Conservation (phyloP, 1,140 invertebrate genomes). For the Cepaea nemoralis region DNA sequence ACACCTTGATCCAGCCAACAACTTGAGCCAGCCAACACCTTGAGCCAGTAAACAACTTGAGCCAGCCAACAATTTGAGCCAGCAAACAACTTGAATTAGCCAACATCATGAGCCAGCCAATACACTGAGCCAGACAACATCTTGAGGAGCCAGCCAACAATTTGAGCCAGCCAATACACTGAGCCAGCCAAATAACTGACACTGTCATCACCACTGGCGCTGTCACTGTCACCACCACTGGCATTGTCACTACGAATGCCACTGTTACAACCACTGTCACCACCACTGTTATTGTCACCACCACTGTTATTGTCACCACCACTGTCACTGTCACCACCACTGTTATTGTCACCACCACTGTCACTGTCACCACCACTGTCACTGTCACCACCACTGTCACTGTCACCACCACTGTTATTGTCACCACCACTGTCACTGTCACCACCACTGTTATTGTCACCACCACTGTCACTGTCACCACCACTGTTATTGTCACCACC, state of each 20-base stretch:
- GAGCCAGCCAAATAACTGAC: too few species aligned
- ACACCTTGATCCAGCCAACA: too few species aligned
- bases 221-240: not conserved
- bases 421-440: conserved; percentile 39
- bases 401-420: conserved; percentile 31
- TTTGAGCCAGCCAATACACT: too few species aligned
- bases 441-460: conserved; percentile 35
- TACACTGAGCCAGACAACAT: too few species aligned
- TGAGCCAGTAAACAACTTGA: too few species aligned
- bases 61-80: too few species aligned
- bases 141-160: too few species aligned
- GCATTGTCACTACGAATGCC: too few species aligned
- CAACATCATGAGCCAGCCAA: too few species aligned
- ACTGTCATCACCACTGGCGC: too few species aligned
- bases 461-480: conserved; percentile 33
- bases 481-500: conserved; percentile 35
- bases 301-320: conserved; percentile 3
- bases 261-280: conserved; percentile 4
- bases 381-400: conserved; percentile 17
- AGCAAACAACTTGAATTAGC: too few species aligned
- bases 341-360: conserved; percentile 28
- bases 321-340: conserved; percentile 3
- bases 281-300: conserved; percentile 3
- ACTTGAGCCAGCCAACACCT: too few species aligned
- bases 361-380: conserved; percentile 29